These are phyloP conservation scores for Hydrotaea cyrtoneurina DNA, from an alignment of 2,888 invertebrate genomes.

Conservation along the genomic window DNA sequence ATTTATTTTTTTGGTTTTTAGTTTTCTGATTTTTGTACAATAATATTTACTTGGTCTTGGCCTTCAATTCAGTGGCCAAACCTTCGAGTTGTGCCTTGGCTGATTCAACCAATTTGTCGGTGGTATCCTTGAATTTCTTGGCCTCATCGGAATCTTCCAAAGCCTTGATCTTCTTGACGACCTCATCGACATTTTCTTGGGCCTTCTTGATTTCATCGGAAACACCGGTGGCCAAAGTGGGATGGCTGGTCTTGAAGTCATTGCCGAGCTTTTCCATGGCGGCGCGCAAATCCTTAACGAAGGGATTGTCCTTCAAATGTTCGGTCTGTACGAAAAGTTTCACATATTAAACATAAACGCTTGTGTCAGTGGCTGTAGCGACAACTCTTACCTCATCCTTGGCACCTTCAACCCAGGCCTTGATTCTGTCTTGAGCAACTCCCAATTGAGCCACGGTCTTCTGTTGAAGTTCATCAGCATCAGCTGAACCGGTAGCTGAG, in stretches of 20 bases:
- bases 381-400: background rate
- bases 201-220: background rate
- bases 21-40: background rate
- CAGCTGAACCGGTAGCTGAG: constrained; percentile 1
- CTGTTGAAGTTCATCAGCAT: constrained; percentile 8
- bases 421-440: background rate
- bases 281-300: background rate
- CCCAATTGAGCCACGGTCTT: background rate
- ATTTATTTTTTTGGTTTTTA: background rate
- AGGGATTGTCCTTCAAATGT: background rate
- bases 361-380: background rate
- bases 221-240: background rate
- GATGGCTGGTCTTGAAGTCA: constrained; percentile 9
- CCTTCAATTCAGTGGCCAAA: constrained; percentile 16
- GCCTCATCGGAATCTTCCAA: constrained; percentile 19
- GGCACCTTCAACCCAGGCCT: background rate
- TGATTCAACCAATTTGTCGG: constrained; percentile 6
- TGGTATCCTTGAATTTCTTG: constrained; percentile 24
- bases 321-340: background rate
- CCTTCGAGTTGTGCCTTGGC: background rate
- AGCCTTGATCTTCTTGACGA: constrained; percentile 18
- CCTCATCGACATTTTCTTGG: background rate
- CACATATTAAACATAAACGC: no score
- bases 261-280: background rate
- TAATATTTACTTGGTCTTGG: background rate